A percentile compares a stretch with the other conserved stretches of the same genome.
Evolutionary conservation across 2,888 invertebrate genomes (phyloP).

Genomic region (Idaea aversata): DNA sequence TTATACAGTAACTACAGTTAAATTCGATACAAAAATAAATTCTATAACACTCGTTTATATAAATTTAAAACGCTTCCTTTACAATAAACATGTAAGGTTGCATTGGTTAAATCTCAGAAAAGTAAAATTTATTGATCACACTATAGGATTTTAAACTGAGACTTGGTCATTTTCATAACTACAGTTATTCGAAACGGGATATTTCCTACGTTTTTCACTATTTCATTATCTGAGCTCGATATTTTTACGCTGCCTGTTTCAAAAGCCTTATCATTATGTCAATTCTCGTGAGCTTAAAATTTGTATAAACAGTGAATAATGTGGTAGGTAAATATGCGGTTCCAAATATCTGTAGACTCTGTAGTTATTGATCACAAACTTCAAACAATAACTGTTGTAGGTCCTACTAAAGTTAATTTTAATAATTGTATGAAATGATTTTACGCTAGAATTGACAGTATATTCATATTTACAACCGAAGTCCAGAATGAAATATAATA

Average conservation of each 20-base stretch:
- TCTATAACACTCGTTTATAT: slow-evolving; percentile 51
- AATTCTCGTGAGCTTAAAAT: too few species aligned
- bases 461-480: neutral
- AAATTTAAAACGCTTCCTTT: slow-evolving; percentile 31
- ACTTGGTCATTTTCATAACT: neutral
- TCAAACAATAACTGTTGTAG: neutral
- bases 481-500: neutral
- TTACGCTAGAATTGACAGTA: neutral
- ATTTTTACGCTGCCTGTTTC: too few species aligned
- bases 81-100: slow-evolving; percentile 9
- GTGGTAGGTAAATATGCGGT: neutral
- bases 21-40: slow-evolving; percentile 67
- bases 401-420: too few species aligned
- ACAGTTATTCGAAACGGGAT: neutral
- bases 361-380: neutral
- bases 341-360: neutral
- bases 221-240: too few species aligned
- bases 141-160: neutral
- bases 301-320: neutral
- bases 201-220: neutral
- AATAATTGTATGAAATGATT: neutral
- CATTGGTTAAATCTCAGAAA: neutral
- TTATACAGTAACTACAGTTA: slow-evolving; percentile 49
- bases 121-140: neutral
- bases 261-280: too few species aligned